Base-by-base conservation (phyloP, 2,888 invertebrate species). In the Polydrusus pterygomalis region DNA sequence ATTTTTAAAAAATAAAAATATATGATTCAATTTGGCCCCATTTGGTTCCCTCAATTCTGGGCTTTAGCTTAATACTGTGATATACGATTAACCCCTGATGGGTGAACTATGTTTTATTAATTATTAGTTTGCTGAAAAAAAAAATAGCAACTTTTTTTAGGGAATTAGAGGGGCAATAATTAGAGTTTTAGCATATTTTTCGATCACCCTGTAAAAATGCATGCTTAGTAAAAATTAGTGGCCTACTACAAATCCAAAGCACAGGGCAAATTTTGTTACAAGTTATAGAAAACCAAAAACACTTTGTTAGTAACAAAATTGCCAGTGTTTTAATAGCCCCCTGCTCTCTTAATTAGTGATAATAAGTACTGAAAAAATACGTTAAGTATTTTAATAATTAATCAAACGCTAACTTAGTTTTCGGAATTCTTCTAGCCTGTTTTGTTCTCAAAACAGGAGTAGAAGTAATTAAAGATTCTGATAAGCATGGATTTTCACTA, bases 361-460 rank as follows among this genome's bases (percentile, higher is more conserved):
- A 64, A 45, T 64, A 45, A 64, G 64, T 64, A 64, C 45, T 43
- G 20, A 20, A 25, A 47, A 64, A 60, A 73, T 69, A 72, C 62
- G 54, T 5, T 68, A 51, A 74, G 54, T 54, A 69, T 40, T 43
- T 34, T 47, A 51, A 58, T 40, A 20, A 9, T 72, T 70, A 78
- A 40, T 75, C 77, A 63, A 78, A 78, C 11, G 60, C 63, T 65
- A 78, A 74, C 72, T 77, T 78, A 25, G 77, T 65, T 70, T 77
- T 78, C 18, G 78, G 76, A 65, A 78, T 67, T 17, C 73, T 54
- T 51, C 75, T 71, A 17, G 20, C 54, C 34, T 67, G 67, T 67
- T 70, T 74, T n/a, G 62, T 51, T 40, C 63, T 70, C 49, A 77
- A 58, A 72, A 78, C 56, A 47, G 79, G 79, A 34, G 80, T 80